These are phyloP conservation scores for Bujurquina vittata DNA, from an alignment of 2,113 vertebrate species.

Conservation along the genomic window DNA sequence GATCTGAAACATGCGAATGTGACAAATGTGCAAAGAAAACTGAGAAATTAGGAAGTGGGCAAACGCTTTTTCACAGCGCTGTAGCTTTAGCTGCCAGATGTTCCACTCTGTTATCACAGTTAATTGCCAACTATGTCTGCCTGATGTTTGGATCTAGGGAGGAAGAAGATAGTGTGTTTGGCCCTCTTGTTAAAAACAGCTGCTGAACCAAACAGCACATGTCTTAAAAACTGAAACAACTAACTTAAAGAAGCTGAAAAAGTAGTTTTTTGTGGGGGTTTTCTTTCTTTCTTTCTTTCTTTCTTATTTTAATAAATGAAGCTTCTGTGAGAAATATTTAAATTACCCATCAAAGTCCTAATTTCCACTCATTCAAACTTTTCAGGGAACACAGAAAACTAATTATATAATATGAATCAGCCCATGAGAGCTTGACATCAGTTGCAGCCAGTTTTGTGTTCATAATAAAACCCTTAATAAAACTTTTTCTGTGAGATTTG, in stretches of 20 bases:
- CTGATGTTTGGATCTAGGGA: not conserved
- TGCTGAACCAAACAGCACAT: not conserved
- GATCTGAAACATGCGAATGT: not conserved
- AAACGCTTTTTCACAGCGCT: not conserved
- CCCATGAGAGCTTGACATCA: not conserved
- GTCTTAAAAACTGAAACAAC: not conserved
- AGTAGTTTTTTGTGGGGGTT: not conserved
- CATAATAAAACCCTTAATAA: not conserved
- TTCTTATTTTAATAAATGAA: not conserved
- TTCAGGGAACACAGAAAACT: not conserved
- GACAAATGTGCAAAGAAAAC: not conserved
- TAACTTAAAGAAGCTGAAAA: not conserved
- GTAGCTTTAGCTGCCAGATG: not conserved
- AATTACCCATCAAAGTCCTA: not conserved
- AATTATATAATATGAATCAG: not conserved
- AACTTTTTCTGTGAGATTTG: not conserved
- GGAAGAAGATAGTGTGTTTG: not conserved
- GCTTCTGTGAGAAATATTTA: not conserved
- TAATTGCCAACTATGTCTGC: not conserved
- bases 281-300: not conserved
- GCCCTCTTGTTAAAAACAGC: not conserved
- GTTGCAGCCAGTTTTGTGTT: not conserved
- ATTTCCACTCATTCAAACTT: not conserved
- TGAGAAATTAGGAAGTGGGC: not conserved
- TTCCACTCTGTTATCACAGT: conserved; percentile 1